phyloP scores from a whole-genome alignment of 2,888 invertebrate genomes.

The Caenorhabditis japonica region DNA sequence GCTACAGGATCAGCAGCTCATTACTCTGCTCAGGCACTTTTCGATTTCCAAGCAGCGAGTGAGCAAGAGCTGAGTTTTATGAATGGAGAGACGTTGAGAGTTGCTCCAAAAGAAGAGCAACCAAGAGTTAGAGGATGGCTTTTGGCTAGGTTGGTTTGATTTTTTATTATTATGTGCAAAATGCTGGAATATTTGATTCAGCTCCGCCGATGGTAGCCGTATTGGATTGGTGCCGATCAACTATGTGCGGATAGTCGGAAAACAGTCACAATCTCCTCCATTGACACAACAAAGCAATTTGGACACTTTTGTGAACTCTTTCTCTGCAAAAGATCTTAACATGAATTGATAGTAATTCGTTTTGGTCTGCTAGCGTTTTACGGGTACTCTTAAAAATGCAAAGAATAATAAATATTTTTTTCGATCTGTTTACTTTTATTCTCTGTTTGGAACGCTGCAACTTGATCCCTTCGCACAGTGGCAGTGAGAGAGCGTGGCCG shows the following conservation, averaged over 20 bases:
- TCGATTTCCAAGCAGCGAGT: slow-evolving; percentile 84
- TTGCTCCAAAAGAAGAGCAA: slow-evolving; percentile 89
- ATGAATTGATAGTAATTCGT: slow-evolving; percentile 18
- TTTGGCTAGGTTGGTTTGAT: slow-evolving; percentile 79
- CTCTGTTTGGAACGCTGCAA: too few species aligned
- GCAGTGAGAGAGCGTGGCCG: too few species aligned
- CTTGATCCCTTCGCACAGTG: too few species aligned
- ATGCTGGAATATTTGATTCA: slow-evolving; percentile 25
- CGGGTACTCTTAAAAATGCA: too few species aligned
- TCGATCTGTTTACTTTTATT: too few species aligned
- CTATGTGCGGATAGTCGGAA: slow-evolving; percentile 80
- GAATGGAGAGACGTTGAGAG: slow-evolving; percentile 85
- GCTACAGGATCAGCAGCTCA: slow-evolving; percentile 79
- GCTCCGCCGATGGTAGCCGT: slow-evolving; percentile 79
- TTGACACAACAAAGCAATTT: slow-evolving; percentile 31
- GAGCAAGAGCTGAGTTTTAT: slow-evolving; percentile 86
- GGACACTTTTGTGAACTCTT: slow-evolving; percentile 33
- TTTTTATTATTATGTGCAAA: too few species aligned
- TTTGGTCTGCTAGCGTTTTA: not conserved
- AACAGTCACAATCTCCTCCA: slow-evolving; percentile 66
- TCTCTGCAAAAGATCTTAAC: slow-evolving; percentile 27
- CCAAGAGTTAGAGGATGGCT: slow-evolving; percentile 81
- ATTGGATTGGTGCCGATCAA: slow-evolving; percentile 81
- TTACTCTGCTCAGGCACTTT: slow-evolving; percentile 81
- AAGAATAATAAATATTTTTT: too few species aligned